Percentiles rank a stretch among this genome's conserved stretches.
Conservation (phyloP, 2,113 vertebrate genomes). For the Pagrus major region DNA sequence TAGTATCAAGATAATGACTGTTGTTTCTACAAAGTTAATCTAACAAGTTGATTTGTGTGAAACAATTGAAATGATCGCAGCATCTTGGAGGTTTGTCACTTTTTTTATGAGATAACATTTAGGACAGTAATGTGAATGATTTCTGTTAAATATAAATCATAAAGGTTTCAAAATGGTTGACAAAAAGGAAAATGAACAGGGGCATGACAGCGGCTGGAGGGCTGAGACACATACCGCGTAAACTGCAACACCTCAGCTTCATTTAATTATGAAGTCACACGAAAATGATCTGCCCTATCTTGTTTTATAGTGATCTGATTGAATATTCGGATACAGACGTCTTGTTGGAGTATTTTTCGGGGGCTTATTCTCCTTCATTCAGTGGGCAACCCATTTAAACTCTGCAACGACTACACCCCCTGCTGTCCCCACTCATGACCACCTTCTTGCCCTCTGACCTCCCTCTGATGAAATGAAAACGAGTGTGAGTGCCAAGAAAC, state of each 20-base stretch:
- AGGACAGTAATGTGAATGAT: not conserved
- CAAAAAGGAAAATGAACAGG: no score
- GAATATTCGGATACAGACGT: not conserved
- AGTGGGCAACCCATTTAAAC: not conserved
- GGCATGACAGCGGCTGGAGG: no score
- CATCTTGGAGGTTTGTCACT: not conserved
- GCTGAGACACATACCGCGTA: no score
- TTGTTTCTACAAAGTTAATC: not conserved
- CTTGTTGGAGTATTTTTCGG: not conserved
- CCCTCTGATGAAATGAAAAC: slow-evolving; percentile 10
- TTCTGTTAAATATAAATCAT: not conserved
- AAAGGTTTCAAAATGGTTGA: not conserved
- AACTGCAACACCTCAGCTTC: not conserved
- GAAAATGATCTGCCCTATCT: not conserved
- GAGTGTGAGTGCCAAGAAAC: not conserved
- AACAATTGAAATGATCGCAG: not conserved
- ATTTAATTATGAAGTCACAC: slow-evolving; percentile 1
- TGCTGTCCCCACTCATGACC: not conserved
- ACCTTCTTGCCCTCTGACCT: slow-evolving; percentile 41
- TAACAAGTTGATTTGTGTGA: not conserved
- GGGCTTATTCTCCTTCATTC: not conserved
- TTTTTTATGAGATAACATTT: not conserved
- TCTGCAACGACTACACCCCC: no score
- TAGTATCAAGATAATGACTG: not conserved
- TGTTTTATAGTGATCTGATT: not conserved